These are phyloP conservation scores for Scolanthus callimorphus DNA, from an alignment of 92 coral and sea anemone genomes.

Conservation along the genomic window DNA sequence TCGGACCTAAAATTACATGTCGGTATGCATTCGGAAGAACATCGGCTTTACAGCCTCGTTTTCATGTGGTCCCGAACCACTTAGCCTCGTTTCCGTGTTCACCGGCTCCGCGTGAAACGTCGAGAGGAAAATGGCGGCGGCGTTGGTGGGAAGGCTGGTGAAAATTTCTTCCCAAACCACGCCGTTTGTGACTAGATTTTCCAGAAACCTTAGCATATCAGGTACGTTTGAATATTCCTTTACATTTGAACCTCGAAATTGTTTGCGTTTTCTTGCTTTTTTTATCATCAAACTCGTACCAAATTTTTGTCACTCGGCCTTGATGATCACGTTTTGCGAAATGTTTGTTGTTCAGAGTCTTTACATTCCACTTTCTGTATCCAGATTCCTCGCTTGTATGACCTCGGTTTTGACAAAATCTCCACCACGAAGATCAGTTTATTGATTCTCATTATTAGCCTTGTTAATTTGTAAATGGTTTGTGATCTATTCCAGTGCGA, in stretches of 20 bases:
- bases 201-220: slow-evolving; percentile 9
- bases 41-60: background rate
- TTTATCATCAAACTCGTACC: background rate
- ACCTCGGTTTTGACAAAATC: background rate
- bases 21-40: no score
- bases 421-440: background rate
- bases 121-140: slow-evolving; percentile 76
- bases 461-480: background rate
- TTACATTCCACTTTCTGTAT: background rate
- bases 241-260: slow-evolving; percentile 7
- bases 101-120: background rate
- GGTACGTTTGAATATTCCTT: slow-evolving; percentile 11
- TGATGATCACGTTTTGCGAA: background rate
- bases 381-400: background rate
- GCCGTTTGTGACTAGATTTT: slow-evolving; percentile 31
- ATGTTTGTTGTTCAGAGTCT: no score
- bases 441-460: no score
- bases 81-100: slow-evolving; percentile 5
- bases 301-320: no score
- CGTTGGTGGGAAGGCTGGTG: slow-evolving; percentile 38
- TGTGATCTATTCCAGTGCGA: slow-evolving; percentile 1
- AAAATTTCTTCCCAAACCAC: slow-evolving; percentile 40
- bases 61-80: background rate
- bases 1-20: no score
- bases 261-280: background rate